Evolutionary conservation across 1,140 invertebrate genomes (phyloP).

Genomic region (Brachionus koreanus): DNA sequence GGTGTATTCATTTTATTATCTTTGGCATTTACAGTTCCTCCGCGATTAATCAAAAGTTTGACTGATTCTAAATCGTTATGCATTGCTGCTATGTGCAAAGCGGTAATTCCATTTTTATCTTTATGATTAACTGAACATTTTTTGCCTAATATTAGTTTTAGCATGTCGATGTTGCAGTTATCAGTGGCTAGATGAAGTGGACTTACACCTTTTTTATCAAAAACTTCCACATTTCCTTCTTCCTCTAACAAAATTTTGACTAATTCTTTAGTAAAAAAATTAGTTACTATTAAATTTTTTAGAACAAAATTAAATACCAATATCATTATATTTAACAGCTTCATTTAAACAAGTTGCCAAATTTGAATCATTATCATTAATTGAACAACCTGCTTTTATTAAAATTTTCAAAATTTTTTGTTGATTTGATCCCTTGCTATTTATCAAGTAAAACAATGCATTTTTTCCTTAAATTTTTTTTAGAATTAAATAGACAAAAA

Average conservation of each 20-base stretch:
- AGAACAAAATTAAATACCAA: background rate
- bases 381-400: background rate
- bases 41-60: background rate
- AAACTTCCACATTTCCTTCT: background rate
- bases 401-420: background rate
- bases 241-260: background rate
- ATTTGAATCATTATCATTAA: background rate
- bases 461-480: background rate
- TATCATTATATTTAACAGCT: background rate
- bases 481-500: background rate
- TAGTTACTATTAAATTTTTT: background rate
- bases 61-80: constrained; percentile 22
- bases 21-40: constrained; percentile 14
- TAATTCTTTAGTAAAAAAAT: background rate
- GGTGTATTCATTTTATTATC: constrained; percentile 5
- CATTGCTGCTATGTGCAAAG: constrained; percentile 26
- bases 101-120: constrained; percentile 19
- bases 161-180: constrained; percentile 14
- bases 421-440: background rate
- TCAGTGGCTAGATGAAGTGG: constrained; percentile 9
- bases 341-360: background rate
- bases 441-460: background rate
- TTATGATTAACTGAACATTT: background rate
- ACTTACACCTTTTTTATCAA: background rate
- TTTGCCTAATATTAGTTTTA: background rate